Conservation (phyloP, 2,888 invertebrate species). For the Megamerina dolium region DNA sequence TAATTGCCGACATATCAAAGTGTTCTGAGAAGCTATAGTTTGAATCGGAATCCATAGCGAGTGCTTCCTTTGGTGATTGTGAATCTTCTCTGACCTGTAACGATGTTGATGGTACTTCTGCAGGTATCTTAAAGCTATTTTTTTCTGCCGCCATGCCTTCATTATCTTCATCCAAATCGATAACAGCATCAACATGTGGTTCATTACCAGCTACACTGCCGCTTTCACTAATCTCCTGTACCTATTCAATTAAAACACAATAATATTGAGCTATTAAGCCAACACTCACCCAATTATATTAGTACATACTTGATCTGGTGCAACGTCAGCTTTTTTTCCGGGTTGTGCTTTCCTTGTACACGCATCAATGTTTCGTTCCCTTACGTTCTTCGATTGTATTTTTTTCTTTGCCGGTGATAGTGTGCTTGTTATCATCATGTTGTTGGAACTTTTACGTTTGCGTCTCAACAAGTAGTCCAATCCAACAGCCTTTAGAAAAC, state of each 20-base stretch:
- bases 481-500: conserved; percentile 38
- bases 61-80: conserved; percentile 1
- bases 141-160: conserved; percentile 4
- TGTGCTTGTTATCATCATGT: too few relatives aligned
- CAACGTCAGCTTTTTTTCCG: conserved; percentile 4
- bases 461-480: conserved; percentile 26
- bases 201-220: conserved; percentile 6
- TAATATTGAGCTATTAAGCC: not conserved
- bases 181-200: conserved; percentile 2
- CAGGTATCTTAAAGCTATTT: conserved; percentile 19
- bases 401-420: too few relatives aligned
- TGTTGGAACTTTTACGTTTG: too few relatives aligned
- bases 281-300: not conserved
- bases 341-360: too few relatives aligned
- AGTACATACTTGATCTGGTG: conserved; percentile 22
- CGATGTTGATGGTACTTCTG: conserved; percentile 8
- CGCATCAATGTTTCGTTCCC: too few relatives aligned
- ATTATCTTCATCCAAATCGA: conserved; percentile 7
- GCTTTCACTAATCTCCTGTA: conserved; percentile 27
- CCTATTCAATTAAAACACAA: conserved; percentile 13
- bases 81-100: not conserved
- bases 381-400: too few relatives aligned
- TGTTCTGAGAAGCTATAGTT: conserved; percentile 49
- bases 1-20: conserved; percentile 32
- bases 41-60: conserved; percentile 41